Percentiles rank a stretch among this genome's conserved stretches.
Conservation (phyloP, 2,888 invertebrate genomes). For the Gastrophysa polygoni region DNA sequence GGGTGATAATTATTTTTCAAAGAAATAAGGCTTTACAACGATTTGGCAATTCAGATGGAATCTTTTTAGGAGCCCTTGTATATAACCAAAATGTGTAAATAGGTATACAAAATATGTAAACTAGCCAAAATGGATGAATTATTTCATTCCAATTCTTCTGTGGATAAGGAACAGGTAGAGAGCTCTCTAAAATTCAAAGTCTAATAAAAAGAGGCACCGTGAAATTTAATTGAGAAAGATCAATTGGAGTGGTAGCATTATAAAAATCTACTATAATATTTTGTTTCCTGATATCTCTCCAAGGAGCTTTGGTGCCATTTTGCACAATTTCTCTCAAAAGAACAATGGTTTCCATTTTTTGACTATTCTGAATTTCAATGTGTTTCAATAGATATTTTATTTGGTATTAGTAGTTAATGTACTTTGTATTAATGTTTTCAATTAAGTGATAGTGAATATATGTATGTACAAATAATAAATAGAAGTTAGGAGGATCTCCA, state of each 20-base stretch:
- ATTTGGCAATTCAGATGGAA: slow-evolving; percentile 9
- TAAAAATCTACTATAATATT: too few relatives aligned
- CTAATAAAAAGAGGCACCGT: too few relatives aligned
- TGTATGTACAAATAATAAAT: slow-evolving; percentile 30
- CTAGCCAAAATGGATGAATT: slow-evolving; percentile 16
- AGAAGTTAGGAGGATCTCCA: neutral
- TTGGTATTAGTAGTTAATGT: slow-evolving; percentile 9
- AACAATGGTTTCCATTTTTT: neutral
- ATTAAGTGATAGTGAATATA: slow-evolving; percentile 11
- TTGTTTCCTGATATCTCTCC: too few relatives aligned
- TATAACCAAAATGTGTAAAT: slow-evolving; percentile 37
- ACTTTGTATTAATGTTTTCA: neutral
- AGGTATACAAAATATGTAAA: slow-evolving; percentile 18
- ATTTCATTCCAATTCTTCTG: neutral
- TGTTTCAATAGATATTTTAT: neutral
- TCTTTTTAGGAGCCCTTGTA: slow-evolving; percentile 31
- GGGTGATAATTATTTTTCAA: slow-evolving; percentile 18
- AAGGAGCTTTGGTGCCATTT: too few relatives aligned
- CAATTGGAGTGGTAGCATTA: too few relatives aligned
- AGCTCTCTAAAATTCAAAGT: neutral
- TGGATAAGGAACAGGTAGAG: neutral
- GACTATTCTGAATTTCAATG: neutral
- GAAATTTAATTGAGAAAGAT: too few relatives aligned
- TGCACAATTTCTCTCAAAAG: too few relatives aligned
- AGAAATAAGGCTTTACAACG: slow-evolving; percentile 13